Evolutionary conservation across 2,888 invertebrate genomes (phyloP).

Genomic region (Andrena camellia): DNA sequence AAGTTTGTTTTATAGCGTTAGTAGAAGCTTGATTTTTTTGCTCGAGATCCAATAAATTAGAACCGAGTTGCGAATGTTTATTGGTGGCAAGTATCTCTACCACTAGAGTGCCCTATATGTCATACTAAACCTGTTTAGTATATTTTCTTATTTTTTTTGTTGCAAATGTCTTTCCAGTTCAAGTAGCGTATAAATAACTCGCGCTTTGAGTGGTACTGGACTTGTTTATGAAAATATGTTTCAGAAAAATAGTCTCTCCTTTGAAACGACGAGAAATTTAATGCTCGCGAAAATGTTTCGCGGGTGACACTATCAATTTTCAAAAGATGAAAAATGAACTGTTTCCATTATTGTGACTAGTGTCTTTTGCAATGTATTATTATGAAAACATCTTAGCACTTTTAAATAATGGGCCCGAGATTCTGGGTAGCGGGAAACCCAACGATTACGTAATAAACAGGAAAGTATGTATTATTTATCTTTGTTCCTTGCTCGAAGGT

Average conservation of each 20-base stretch:
- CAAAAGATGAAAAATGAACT: no score
- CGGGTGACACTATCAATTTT: no score
- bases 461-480: slow-evolving; percentile 39
- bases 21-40: no score
- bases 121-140: neutral
- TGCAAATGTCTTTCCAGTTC: neutral
- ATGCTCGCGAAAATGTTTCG: neutral
- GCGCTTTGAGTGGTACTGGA: neutral
- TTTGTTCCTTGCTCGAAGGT: slow-evolving; percentile 23
- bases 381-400: neutral
- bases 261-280: neutral
- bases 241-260: neutral
- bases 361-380: neutral
- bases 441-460: slow-evolving; percentile 31
- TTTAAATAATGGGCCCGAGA: neutral
- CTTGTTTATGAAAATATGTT: neutral
- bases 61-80: neutral
- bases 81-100: neutral
- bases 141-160: slow-evolving; percentile 10
- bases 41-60: neutral
- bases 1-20: no score
- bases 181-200: neutral
- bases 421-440: slow-evolving; percentile 27
- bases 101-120: neutral
- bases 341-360: neutral